phyloP scores from a whole-genome alignment of 2,888 invertebrate species.

The Drosophila diplacantha region DNA sequence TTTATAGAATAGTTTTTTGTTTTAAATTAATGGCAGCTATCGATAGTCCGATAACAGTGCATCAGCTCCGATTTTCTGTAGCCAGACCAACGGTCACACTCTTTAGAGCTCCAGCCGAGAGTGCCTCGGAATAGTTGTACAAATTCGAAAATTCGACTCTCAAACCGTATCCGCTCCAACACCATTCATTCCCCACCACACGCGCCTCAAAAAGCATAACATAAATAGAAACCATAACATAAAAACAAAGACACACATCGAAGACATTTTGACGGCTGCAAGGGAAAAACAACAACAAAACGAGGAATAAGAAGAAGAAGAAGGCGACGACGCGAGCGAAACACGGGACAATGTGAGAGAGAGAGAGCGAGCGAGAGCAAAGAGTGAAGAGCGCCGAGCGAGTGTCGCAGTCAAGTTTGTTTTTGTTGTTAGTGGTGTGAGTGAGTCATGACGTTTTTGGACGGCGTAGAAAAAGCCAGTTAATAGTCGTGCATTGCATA shows the following conservation, averaged over 20 bases:
- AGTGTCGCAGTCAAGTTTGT: conserved; percentile 28
- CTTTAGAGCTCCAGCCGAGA: background rate
- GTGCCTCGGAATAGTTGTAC: conserved; percentile 7
- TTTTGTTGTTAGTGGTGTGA: conserved; percentile 66
- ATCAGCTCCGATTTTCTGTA: background rate
- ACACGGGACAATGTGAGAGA: conserved; percentile 6
- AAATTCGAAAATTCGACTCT: background rate
- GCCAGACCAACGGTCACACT: background rate
- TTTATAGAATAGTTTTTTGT: background rate
- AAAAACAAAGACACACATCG: background rate
- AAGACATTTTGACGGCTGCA: conserved; percentile 3
- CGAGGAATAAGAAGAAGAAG: background rate
- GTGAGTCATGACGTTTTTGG: conserved; percentile 67
- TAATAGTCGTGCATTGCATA: conserved; percentile 59
- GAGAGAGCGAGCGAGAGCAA: conserved; percentile 3
- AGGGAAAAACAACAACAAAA: background rate
- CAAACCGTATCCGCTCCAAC: background rate
- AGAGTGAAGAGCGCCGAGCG: conserved; percentile 14
- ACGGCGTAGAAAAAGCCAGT: conserved; percentile 54
- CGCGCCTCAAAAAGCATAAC: background rate
- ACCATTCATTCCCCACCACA: background rate
- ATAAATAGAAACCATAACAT: background rate
- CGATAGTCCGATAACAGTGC: background rate
- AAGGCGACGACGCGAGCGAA: conserved; percentile 9
- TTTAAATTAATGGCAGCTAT: background rate